These are phyloP conservation scores for Drosophila incognita DNA, from an alignment of 2,888 invertebrate genomes.

Conservation along the genomic window DNA sequence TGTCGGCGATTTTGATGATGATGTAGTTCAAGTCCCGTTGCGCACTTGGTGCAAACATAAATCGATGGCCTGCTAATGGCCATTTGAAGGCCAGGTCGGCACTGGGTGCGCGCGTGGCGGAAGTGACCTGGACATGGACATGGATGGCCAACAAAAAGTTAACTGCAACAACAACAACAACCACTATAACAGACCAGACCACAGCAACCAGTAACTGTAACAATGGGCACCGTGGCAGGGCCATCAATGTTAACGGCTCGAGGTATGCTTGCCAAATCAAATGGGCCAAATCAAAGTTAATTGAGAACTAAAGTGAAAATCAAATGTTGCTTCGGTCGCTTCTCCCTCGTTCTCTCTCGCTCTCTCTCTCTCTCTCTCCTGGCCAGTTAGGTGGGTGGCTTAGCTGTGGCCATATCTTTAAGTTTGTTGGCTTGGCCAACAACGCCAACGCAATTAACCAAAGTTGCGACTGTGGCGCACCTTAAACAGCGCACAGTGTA, in stretches of 20 bases:
- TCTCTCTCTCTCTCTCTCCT: neutral
- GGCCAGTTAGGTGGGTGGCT: conserved; percentile 2
- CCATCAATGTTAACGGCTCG: conserved; percentile 73
- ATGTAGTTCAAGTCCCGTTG: conserved; percentile 44
- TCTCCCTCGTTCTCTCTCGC: neutral
- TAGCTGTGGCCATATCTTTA: neutral
- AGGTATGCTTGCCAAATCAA: conserved; percentile 61
- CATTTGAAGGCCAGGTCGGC: conserved; percentile 70
- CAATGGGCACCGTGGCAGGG: conserved; percentile 39
- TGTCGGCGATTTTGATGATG: conserved; percentile 23
- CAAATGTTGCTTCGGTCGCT: conserved; percentile 59
- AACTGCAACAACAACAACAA: conserved; percentile 22
- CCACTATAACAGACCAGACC: conserved; percentile 1
- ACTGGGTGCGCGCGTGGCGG: conserved; percentile 59
- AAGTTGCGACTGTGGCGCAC: conserved; percentile 69
- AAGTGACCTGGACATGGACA: conserved; percentile 72
- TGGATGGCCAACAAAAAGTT: conserved; percentile 35
- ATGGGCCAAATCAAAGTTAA: conserved; percentile 82
- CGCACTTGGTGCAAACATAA: conserved; percentile 66
- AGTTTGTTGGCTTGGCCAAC: conserved; percentile 40
- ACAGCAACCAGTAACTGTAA: conserved; percentile 20
- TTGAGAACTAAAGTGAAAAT: conserved; percentile 82
- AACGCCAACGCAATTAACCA: conserved; percentile 77
- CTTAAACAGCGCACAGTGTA: conserved; percentile 52
- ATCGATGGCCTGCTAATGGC: conserved; percentile 74